Percentiles rank a stretch among this genome's conserved stretches.
These are phyloP conservation scores for Cataglyphis cursor DNA, from an alignment of 2,888 invertebrate genomes.

Conservation along the genomic window DNA sequence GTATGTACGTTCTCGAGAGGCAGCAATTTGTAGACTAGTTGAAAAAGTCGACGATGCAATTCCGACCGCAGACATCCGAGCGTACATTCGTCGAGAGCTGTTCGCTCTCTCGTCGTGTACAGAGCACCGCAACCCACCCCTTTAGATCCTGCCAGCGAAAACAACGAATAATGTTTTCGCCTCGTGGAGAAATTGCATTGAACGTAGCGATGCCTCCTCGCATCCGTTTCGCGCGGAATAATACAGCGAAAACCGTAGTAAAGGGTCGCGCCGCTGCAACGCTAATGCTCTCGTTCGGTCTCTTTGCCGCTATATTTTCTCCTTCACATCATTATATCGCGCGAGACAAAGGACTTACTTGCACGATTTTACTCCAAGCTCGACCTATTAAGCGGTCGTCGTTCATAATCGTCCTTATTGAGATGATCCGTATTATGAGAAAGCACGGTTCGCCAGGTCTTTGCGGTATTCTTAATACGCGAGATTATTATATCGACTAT, in stretches of 20 bases:
- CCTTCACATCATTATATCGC: conserved; percentile 63
- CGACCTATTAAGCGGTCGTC: conserved; percentile 35
- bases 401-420: conserved; percentile 33
- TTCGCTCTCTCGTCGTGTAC: conserved; percentile 43
- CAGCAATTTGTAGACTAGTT: conserved; percentile 43
- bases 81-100: conserved; percentile 33
- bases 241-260: conserved; percentile 48
- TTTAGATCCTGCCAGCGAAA: conserved; percentile 44
- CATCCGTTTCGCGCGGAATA: conserved; percentile 61
- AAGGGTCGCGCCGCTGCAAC: conserved; percentile 14
- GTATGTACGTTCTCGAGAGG: not conserved
- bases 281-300: conserved; percentile 8
- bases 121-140: conserved; percentile 27
- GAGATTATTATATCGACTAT: not conserved
- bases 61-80: conserved; percentile 23
- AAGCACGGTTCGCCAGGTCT: not conserved
- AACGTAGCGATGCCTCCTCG: conserved; percentile 56
- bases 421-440: conserved; percentile 15
- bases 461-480: not conserved
- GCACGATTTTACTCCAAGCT: conserved; percentile 45
- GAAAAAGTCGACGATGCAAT: conserved; percentile 48
- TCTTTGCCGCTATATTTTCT: conserved; percentile 38
- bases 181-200: conserved; percentile 63
- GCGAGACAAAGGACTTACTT: conserved; percentile 55
- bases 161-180: conserved; percentile 57